Evolutionary conservation across 1,140 invertebrate genomes (phyloP).

Genomic region (Trichonephila inaurata): DNA sequence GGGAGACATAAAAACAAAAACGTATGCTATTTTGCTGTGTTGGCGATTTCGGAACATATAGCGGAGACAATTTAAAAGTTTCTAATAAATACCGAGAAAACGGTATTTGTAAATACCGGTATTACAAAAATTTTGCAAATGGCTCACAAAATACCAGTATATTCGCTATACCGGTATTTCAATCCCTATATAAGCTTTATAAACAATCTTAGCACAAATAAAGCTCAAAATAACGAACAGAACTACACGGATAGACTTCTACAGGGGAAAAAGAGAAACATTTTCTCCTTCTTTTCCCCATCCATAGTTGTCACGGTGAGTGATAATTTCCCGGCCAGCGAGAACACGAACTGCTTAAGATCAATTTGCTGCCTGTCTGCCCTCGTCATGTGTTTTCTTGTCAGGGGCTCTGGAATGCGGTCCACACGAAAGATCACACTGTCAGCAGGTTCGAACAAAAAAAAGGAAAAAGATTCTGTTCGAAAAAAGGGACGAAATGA

Average conservation of each 20-base stretch:
- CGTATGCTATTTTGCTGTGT: no score
- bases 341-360: slow-evolving; percentile 65
- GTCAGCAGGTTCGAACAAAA: background rate
- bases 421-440: background rate
- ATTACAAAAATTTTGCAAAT: no score
- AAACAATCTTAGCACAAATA: no score
- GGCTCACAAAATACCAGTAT: no score
- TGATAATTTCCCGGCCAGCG: slow-evolving; percentile 61
- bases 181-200: no score
- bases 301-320: slow-evolving; percentile 63
- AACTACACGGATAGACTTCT: background rate
- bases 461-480: background rate
- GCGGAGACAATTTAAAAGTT: no score
- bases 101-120: no score
- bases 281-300: background rate
- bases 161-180: no score
- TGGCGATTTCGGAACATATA: no score
- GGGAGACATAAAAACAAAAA: no score
- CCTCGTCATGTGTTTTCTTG: slow-evolving; percentile 53
- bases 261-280: background rate
- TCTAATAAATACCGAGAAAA: no score
- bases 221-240: no score
- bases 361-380: slow-evolving; percentile 74
- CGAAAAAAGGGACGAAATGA: background rate
- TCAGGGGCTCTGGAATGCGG: slow-evolving; percentile 15